phyloP scores from a whole-genome alignment of 2,797 vertebrate genomes.

The Ambastaia sidthimunki region DNA sequence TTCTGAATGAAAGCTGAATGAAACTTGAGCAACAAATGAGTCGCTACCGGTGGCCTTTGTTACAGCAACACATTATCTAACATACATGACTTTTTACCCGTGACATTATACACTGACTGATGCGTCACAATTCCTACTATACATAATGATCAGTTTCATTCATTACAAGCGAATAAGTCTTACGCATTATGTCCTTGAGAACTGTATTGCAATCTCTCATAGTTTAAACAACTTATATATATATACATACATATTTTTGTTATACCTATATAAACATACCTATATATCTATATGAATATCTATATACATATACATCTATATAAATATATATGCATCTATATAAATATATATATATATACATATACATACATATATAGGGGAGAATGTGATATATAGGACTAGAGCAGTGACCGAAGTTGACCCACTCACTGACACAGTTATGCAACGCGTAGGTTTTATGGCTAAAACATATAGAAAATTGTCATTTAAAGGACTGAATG shows the following conservation, averaged over 20 bases:
- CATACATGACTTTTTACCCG: not conserved
- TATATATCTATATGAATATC: too few relatives aligned
- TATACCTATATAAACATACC: too few relatives aligned
- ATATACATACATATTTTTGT: too few relatives aligned
- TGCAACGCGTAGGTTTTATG: conserved; percentile 62
- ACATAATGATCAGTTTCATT: not conserved
- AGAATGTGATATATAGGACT: not conserved
- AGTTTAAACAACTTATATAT: too few relatives aligned
- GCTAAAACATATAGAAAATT: not conserved
- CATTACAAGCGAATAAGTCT: not conserved
- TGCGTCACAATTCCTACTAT: not conserved
- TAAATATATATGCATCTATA: too few relatives aligned
- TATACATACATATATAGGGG: not conserved
- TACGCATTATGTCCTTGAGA: too few relatives aligned
- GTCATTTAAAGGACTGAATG: not conserved
- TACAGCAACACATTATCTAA: conserved; percentile 21
- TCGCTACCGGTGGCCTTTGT: not conserved
- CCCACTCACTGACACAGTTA: conserved; percentile 74
- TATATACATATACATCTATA: too few relatives aligned
- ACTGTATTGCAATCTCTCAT: too few relatives aligned
- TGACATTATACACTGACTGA: not conserved
- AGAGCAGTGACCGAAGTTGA: conserved; percentile 65
- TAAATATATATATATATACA: too few relatives aligned
- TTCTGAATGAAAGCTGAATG: not conserved
- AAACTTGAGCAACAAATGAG: too few relatives aligned